These are phyloP conservation scores for Autographa gamma DNA, from an alignment of 2,888 invertebrate species.

Conservation along the genomic window DNA sequence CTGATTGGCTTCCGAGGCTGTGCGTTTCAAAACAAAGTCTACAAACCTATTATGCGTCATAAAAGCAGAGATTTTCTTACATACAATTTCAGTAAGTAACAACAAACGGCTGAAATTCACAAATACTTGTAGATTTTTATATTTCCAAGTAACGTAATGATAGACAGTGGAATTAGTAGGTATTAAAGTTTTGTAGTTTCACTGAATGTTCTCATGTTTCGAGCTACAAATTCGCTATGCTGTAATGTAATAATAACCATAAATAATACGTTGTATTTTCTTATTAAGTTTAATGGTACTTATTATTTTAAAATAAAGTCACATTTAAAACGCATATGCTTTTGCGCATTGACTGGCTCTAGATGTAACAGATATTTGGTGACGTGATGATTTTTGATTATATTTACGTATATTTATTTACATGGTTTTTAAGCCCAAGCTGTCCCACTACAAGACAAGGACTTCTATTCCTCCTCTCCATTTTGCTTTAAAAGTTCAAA, in stretches of 20 bases:
- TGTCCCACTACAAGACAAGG: too few species aligned
- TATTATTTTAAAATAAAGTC: neutral
- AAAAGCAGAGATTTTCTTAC: constrained; percentile 14
- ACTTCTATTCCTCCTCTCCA: too few species aligned
- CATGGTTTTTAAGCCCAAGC: too few species aligned
- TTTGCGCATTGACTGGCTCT: neutral
- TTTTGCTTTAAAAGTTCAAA: too few species aligned
- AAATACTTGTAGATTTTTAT: neutral
- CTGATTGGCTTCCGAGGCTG: constrained; percentile 81
- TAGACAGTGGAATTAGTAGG: neutral
- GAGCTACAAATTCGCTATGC: constrained; percentile 38
- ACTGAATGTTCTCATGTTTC: constrained; percentile 29
- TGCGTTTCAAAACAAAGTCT: constrained; percentile 72
- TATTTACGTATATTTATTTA: constrained; percentile 12
- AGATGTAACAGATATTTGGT: neutral
- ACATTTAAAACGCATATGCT: neutral
- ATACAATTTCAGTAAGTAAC: constrained; percentile 3
- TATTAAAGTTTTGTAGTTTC: constrained; percentile 21
- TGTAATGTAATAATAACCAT: constrained; percentile 25
- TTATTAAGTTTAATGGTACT: constrained; percentile 1
- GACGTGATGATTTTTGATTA: constrained; percentile 7
- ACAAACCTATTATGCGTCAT: constrained; percentile 46
- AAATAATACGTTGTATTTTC: constrained; percentile 39
- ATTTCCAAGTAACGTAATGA: constrained; percentile 13
- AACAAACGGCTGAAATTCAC: neutral